phyloP scores from a whole-genome alignment of 2,113 vertebrate species.

The Anser cygnoides region DNA sequence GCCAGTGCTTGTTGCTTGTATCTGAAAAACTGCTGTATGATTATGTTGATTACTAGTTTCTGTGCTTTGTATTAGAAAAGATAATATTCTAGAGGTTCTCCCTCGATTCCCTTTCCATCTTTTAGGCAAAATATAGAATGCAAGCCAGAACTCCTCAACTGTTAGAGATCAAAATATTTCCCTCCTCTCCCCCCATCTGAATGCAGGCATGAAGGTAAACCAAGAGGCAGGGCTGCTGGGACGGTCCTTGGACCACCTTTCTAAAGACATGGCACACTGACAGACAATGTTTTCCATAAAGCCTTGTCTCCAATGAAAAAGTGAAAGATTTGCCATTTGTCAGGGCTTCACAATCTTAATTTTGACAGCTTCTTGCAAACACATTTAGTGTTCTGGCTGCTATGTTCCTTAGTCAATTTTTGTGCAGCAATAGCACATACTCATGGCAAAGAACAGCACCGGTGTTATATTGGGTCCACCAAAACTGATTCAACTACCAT shows the following conservation, averaged over 20 bases:
- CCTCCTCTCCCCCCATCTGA: background rate
- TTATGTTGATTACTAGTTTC: background rate
- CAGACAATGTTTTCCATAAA: background rate
- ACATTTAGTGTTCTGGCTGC: background rate
- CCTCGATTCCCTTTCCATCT: background rate
- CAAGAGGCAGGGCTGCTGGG: background rate
- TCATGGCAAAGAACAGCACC: background rate
- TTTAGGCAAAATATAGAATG: background rate
- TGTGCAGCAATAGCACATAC: background rate
- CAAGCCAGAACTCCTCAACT: background rate
- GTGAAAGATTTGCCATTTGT: background rate
- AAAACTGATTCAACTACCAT: background rate
- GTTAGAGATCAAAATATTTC: background rate
- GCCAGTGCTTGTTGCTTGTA: background rate
- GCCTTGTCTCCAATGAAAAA: background rate
- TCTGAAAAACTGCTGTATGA: background rate
- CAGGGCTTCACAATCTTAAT: background rate
- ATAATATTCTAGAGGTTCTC: background rate
- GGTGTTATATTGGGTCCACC: background rate
- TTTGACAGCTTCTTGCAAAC: background rate
- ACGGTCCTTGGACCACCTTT: background rate
- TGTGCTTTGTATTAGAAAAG: background rate
- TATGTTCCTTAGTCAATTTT: background rate
- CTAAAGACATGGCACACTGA: background rate
- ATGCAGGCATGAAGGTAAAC: background rate